Evolutionary conservation across 2,888 invertebrate genomes (phyloP), one percentile per base, ranked within the genome.

Genomic region (Cryptosula pallasiana): DNA sequence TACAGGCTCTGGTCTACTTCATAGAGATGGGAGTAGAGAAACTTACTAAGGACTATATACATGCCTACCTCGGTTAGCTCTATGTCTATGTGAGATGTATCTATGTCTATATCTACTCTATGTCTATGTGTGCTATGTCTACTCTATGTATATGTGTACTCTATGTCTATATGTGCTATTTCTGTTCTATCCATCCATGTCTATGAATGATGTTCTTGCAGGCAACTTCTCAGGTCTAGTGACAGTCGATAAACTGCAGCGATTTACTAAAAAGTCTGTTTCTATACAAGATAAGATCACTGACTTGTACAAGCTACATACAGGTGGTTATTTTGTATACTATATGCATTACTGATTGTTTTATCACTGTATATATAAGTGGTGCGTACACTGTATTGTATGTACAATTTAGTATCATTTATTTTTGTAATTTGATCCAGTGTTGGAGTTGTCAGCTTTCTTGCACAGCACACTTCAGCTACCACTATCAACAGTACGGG

Each of bases 291-390:
- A 63, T 5, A 63, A 32, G 32, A 27, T 63, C 5, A 34, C 5
- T n/a, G 27, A 63, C 32, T 32, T 63, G n/a, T 63, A 2, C 63
- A 63, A 63, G 63, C 63, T 63, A 63, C 63, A 63, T 27, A 63
- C 63, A 63, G 63, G 63, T 63, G 32, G 27, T 5, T 57, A 25
- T 16, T 45, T 5, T 45, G 45, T 45, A 45, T 20, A 13, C 45
- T 45, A 9, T 45, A 45, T 45, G 16, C 5, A 16, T 13, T 45
- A 16, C 9, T 45, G 16, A 16, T 45, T 16, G 16, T 45, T 16
- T 13, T 16, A 45, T 45, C 45, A 45, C 45, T 45, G 45, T 45
- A 13, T 13, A 45, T 5, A 55, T n/a, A n/a, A n/a, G n/a, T n/a
- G n/a, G n/a, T n/a, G n/a, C n/a, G n/a, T n/a, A n/a, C n/a, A n/a